These are phyloP conservation scores for Pongo abelii DNA, from an alignment of 2,113 vertebrate species.

Conservation along the genomic window DNA sequence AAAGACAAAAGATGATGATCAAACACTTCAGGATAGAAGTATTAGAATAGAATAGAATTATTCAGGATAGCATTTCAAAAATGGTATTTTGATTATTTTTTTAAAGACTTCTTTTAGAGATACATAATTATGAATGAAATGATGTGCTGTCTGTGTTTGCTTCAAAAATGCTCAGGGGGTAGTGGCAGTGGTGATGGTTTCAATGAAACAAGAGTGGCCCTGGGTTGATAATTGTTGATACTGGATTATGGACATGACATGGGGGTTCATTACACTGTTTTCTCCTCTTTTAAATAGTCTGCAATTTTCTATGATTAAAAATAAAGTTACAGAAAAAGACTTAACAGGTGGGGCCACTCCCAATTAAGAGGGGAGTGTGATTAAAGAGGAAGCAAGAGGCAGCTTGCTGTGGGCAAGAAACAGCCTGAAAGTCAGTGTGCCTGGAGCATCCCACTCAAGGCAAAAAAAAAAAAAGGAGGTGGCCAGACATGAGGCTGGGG, in stretches of 20 bases:
- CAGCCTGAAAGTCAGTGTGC: rapidly evolving
- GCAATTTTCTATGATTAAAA: not conserved
- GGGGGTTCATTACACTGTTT: not conserved
- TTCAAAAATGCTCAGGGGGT: not conserved
- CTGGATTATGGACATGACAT: rapidly evolving
- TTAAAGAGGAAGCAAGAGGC: not conserved
- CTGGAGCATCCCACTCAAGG: not conserved
- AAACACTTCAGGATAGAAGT: too few relatives aligned
- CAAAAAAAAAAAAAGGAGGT: not conserved
- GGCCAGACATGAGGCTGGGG: not conserved
- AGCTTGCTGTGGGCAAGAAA: not conserved
- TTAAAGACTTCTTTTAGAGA: not conserved
- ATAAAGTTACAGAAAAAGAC: not conserved
- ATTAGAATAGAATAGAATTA: not conserved
- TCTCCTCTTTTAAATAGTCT: not conserved
- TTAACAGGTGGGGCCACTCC: not conserved
- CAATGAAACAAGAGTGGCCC: not conserved
- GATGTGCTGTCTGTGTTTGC: not conserved
- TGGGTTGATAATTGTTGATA: not conserved
- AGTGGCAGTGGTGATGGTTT: not conserved
- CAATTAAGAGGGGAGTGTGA: not conserved
- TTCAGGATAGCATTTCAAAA: not conserved
- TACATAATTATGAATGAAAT: not conserved
- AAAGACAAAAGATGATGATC: too few relatives aligned
- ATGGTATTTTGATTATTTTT: not conserved